Conservation (phyloP, 2,113 vertebrate species). For the Neoarius graeffei region DNA sequence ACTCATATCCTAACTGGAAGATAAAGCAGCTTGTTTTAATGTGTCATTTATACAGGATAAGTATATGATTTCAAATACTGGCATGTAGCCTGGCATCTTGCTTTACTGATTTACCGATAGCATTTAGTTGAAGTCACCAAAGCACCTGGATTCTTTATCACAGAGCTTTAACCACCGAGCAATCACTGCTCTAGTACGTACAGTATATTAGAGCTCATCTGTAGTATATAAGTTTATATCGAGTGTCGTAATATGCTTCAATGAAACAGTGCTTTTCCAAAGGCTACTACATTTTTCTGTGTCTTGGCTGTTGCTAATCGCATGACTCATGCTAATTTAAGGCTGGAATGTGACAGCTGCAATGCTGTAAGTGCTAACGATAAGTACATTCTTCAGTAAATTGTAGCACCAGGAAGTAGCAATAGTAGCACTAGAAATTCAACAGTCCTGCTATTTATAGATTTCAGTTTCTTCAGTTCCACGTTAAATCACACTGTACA, state of each 20-base stretch:
- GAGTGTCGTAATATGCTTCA: background rate
- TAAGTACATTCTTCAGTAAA: constrained; percentile 22
- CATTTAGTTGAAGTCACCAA: background rate
- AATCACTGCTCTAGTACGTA: background rate
- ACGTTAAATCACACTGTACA: background rate
- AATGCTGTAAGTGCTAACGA: constrained; percentile 19
- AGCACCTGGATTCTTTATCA: background rate
- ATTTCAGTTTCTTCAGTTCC: background rate
- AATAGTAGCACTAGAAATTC: background rate
- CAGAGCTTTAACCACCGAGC: background rate
- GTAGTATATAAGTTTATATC: background rate
- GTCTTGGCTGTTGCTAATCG: constrained; percentile 25
- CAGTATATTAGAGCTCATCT: background rate
- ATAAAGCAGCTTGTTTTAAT: background rate
- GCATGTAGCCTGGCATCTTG: background rate
- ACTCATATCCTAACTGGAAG: background rate
- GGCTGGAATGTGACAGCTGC: constrained; percentile 42
- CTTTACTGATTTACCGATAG: background rate
- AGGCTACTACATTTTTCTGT: constrained; percentile 8
- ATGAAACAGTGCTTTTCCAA: background rate
- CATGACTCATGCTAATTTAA: constrained; percentile 21
- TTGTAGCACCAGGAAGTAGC: constrained; percentile 16
- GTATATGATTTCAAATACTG: background rate
- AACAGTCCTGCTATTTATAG: background rate
- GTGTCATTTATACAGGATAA: background rate